A percentile compares a stretch with the other conserved stretches of the same genome.
Conservation (phyloP, 1,140 invertebrate genomes). For the Paralvinella palmiformis region DNA sequence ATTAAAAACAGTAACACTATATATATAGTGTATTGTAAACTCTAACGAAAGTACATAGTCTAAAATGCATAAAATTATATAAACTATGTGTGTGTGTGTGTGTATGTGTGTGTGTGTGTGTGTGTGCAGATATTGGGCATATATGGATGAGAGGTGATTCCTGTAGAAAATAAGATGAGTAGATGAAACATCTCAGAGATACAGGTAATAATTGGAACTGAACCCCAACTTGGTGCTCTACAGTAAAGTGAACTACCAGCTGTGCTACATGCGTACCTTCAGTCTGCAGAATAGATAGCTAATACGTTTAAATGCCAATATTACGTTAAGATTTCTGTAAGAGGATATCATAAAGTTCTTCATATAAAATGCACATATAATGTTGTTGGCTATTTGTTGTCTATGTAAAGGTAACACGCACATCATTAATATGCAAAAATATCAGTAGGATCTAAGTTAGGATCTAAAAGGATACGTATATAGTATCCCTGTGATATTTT, state of each 20-base stretch:
- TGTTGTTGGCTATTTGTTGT: too few species aligned
- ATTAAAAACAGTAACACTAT: constrained; percentile 12
- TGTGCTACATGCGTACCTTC: not conserved
- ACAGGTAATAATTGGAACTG: not conserved
- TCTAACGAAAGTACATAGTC: not conserved
- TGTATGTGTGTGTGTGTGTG: not conserved
- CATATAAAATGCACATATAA: too few species aligned
- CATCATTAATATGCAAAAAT: too few species aligned
- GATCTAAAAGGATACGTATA: too few species aligned
- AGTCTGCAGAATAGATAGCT: not conserved
- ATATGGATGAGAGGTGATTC: not conserved
- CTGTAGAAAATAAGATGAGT: not conserved
- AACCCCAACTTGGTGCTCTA: not conserved
- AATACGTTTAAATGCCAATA: too few species aligned
- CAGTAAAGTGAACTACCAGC: not conserved
- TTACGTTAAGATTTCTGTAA: too few species aligned
- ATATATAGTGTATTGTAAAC: not conserved
- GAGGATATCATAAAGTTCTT: too few species aligned
- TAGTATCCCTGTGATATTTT: too few species aligned
- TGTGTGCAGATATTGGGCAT: not conserved
- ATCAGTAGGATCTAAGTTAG: too few species aligned
- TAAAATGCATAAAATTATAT: not conserved
- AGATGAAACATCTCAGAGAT: not conserved
- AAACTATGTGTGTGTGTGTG: not conserved
- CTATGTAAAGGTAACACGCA: too few species aligned